Percentiles rank a stretch among this genome's conserved stretches.
Conservation (phyloP, 2,797 vertebrate species). For the Orientallactaga sibirica region DNA sequence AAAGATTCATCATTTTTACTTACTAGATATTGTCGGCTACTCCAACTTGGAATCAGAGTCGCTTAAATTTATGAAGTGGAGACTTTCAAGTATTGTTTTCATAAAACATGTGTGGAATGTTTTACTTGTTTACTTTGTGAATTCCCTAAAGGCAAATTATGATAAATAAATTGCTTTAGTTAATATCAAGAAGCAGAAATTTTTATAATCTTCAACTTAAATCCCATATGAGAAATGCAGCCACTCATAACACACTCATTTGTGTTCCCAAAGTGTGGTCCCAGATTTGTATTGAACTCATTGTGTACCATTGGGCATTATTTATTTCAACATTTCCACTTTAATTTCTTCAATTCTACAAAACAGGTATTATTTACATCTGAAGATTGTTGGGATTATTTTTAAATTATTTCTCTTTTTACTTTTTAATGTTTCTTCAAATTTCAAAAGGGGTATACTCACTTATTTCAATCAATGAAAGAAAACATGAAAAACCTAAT, state of each 20-base stretch:
- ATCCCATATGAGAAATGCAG: neutral
- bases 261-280: neutral
- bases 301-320: neutral
- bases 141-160: conserved; percentile 30
- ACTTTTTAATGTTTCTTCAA: conserved; percentile 40
- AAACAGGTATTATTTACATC: neutral
- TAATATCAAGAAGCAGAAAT: conserved; percentile 47
- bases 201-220: neutral
- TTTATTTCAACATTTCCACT: conserved; percentile 29
- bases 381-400: neutral
- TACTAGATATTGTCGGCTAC: neutral
- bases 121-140: conserved; percentile 63
- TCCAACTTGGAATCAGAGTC: neutral
- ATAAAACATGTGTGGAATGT: neutral
- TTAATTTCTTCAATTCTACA: conserved; percentile 23
- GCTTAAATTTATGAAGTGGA: conserved; percentile 29
- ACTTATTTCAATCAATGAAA: conserved; percentile 24
- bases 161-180: conserved; percentile 58
- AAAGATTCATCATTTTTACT: conserved; percentile 34
- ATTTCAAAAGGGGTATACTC: conserved; percentile 43
- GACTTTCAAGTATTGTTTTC: neutral
- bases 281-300: neutral
- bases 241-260: neutral
- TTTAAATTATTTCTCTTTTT: neutral
- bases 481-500: neutral